A percentile compares a stretch with the other conserved stretches of the same genome.
Conservation (phyloP, 2,113 vertebrate genomes). For the Anarhynchus alexandrinus region DNA sequence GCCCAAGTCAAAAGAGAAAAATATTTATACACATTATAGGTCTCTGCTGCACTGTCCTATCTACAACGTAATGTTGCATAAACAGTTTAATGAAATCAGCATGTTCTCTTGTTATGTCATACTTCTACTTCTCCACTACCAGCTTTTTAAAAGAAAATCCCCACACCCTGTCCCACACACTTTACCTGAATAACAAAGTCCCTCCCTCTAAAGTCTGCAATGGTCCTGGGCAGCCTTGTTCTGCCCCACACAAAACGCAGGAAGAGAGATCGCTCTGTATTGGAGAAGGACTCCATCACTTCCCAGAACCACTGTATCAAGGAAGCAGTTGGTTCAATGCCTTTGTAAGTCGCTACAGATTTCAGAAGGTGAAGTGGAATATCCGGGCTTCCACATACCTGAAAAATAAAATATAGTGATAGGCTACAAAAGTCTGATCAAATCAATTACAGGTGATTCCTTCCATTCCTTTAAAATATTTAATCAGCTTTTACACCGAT, state of each 20-base stretch:
- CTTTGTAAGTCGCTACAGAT: conserved; percentile 97
- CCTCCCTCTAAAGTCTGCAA: conserved; percentile 94
- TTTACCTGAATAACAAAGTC: conserved; percentile 98
- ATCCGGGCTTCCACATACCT: conserved; percentile 98
- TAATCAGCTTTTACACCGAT: not conserved
- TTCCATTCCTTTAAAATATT: not conserved
- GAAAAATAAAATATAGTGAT: not conserved
- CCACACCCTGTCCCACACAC: not conserved
- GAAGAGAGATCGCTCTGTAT: conserved; percentile 94
- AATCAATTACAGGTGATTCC: not conserved
- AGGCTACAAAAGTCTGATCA: not conserved
- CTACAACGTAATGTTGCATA: not conserved
- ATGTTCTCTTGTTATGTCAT: not conserved
- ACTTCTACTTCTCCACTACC: not conserved
- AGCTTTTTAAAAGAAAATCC: not conserved
- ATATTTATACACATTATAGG: not conserved
- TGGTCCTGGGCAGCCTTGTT: conserved; percentile 94
- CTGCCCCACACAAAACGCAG: conserved; percentile 97
- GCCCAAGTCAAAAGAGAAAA: not conserved
- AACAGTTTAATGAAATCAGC: not conserved
- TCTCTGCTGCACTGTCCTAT: not conserved
- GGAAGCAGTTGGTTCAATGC: conserved; percentile 88
- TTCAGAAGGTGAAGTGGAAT: conserved; percentile 97
- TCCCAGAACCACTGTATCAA: conserved; percentile 99
- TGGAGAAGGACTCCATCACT: conserved; percentile 99